Evolutionary conservation across 2,113 vertebrate genomes (phyloP).

Genomic region (Reinhardtius hippoglossoides): DNA sequence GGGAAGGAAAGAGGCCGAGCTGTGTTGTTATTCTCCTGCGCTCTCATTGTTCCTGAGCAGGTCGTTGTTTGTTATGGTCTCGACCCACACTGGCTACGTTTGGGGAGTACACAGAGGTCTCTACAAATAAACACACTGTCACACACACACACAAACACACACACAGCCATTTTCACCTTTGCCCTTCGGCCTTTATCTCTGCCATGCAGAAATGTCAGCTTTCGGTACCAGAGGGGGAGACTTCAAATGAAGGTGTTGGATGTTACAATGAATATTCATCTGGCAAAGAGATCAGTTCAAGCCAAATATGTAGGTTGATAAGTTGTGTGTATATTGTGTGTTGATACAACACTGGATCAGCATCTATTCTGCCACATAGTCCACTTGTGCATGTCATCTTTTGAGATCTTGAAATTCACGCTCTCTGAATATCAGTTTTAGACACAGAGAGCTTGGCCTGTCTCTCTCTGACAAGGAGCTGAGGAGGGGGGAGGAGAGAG

Average conservation of each 20-base stretch:
- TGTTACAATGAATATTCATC: constrained; percentile 2
- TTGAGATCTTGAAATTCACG: background rate
- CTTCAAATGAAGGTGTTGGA: constrained; percentile 20
- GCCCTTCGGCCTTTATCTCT: constrained; percentile 56
- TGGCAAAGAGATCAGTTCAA: background rate
- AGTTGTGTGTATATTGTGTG: background rate
- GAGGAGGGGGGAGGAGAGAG: constrained; percentile 50
- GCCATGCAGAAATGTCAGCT: constrained; percentile 39
- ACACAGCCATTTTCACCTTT: constrained; percentile 60
- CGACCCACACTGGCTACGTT: constrained; percentile 43
- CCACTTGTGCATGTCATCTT: background rate
- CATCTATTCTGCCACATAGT: constrained; percentile 6
- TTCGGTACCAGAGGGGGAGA: constrained; percentile 19
- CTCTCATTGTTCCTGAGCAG: constrained; percentile 49
- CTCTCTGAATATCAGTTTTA: background rate
- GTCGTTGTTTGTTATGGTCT: constrained; percentile 66
- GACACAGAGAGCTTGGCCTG: constrained; percentile 61
- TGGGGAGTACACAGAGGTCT: constrained; percentile 67
- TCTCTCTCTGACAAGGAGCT: constrained; percentile 72
- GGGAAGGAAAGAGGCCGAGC: background rate
- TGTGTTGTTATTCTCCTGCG: constrained; percentile 15
- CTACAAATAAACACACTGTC: constrained; percentile 59
- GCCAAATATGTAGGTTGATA: background rate
- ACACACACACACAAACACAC: constrained; percentile 20
- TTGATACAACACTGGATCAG: constrained; percentile 39